Base-by-base conservation (phyloP, 2,797 vertebrate species). In the Melanotaenia pygmaea region DNA sequence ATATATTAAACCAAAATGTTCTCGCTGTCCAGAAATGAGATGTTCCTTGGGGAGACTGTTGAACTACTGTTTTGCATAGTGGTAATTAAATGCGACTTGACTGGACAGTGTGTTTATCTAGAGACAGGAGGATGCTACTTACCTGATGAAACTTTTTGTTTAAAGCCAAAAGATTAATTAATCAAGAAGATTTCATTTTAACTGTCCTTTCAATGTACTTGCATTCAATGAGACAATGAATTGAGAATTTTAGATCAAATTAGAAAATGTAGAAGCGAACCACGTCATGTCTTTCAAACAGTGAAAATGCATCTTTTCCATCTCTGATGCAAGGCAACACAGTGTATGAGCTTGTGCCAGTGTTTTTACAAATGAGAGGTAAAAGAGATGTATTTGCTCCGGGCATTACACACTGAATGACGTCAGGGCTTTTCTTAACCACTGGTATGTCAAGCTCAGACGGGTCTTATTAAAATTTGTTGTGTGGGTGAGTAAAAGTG, bases 71-170 rank as follows among this genome's bases (percentile, higher is more conserved):
- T 84, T 75, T 72, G 62, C 70, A 79, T 22, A 7, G 57, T 58
- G 82, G 73, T 65, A 72, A 68, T 24, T 67, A 80, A 82, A 70
- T 82, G 82, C 54, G 11, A 79, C 54, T 57, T 20, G 65, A 50
- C 0, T 50, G 38, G 64, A 64, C 38, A 59, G 37, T 43, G 59
- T 50, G 43, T 62, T 77, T 43, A 4, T 50, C 40, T 66, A 14
- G 11, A 57, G 45, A 56, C 72, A 77, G 63, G 59, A 60, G 20
- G 38, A 37, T 20, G 14, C 26, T 69, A 22, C 38, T 64, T 57
- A 43, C 34, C n/a, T 56, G 51, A 58, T 59, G 53, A 10, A 70
- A 5, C 43, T 58, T 63, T 11, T 47, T 0, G 5, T 28, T 54
- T 65, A 26, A 72, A 74, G 35, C 40, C 30, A 32, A 63, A 57